A percentile compares a stretch with the other conserved stretches of the same genome.
Conservation (phyloP, 1,140 invertebrate species). For the Drosophila mauritiana region DNA sequence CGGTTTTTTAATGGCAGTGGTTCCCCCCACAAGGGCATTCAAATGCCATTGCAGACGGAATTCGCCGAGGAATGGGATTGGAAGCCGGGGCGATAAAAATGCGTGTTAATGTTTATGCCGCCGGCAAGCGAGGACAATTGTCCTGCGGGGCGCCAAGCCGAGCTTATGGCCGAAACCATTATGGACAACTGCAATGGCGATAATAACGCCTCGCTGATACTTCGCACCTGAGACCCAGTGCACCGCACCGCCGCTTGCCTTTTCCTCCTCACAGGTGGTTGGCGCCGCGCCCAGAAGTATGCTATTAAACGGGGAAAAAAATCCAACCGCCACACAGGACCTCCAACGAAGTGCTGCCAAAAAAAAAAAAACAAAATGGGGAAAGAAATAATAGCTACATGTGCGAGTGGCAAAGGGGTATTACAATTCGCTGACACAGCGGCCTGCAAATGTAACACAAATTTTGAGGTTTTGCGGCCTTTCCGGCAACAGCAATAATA, state of each 20-base stretch:
- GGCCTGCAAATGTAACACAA: conserved; percentile 67
- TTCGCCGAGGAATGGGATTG: conserved; percentile 9
- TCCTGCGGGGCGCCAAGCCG: conserved; percentile 56
- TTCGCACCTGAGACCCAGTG: conserved; percentile 76
- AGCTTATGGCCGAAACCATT: conserved; percentile 72
- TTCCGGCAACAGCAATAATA: conserved; percentile 35
- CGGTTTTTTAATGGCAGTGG: conserved; percentile 26
- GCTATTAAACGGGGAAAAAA: conserved; percentile 62
- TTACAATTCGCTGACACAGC: conserved; percentile 37
- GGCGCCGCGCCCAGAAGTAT: conserved; percentile 67
- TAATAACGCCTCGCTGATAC: conserved; percentile 77
- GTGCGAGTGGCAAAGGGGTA: conserved; percentile 2
- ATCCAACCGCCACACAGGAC: conserved; percentile 22
- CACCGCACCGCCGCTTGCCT: background rate
- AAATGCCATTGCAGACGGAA: conserved; percentile 37
- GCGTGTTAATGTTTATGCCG: conserved; percentile 68
- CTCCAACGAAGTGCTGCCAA: conserved; percentile 57
- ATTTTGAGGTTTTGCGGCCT: conserved; percentile 68
- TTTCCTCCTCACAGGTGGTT: conserved; percentile 63
- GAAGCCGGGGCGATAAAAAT: conserved; percentile 59
- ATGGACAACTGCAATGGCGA: conserved; percentile 79
- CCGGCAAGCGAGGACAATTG: conserved; percentile 55
- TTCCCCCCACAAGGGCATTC: conserved; percentile 22
- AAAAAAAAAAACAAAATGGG: conserved; percentile 2
- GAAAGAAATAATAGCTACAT: background rate